Conservation (phyloP, 1,140 invertebrate species). For the Parapsyche elsis region DNA sequence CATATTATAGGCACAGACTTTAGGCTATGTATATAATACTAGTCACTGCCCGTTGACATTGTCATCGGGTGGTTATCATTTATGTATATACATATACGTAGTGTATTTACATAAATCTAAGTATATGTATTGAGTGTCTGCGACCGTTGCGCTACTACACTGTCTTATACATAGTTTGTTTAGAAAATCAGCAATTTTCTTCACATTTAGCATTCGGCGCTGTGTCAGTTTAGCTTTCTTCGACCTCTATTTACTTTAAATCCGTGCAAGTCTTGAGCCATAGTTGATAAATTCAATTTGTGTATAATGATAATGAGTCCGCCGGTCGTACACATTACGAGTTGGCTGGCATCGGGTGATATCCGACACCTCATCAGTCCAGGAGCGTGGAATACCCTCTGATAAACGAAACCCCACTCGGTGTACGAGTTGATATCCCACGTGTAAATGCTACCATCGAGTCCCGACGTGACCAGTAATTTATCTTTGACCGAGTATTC, state of each 20-base stretch:
- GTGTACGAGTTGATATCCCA: constrained; percentile 94
- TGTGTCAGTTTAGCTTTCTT: no score
- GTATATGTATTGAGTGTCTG: no score
- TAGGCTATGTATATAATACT: no score
- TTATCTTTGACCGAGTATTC: constrained; percentile 91
- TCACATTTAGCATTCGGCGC: no score
- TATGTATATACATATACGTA: no score
- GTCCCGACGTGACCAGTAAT: constrained; percentile 88
- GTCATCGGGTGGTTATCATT: no score
- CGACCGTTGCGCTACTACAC: no score
- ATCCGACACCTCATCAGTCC: constrained; percentile 90
- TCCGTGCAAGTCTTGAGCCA: constrained; percentile 83
- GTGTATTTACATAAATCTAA: no score
- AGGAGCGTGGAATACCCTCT: constrained; percentile 84
- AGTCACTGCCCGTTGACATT: no score
- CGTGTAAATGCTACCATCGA: constrained; percentile 93
- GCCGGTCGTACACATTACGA: constrained; percentile 90
- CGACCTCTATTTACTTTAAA: constrained; percentile 75
- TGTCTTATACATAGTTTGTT: no score
- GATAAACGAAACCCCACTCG: constrained; percentile 80
- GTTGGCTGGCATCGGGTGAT: constrained; percentile 84
- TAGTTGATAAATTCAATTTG: constrained; percentile 82
- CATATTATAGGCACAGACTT: no score
- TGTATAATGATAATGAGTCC: constrained; percentile 93
- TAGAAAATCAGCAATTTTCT: no score